Evolutionary conservation across 2,113 vertebrate species (phyloP).

Genomic region (Reinhardtius hippoglossoides): DNA sequence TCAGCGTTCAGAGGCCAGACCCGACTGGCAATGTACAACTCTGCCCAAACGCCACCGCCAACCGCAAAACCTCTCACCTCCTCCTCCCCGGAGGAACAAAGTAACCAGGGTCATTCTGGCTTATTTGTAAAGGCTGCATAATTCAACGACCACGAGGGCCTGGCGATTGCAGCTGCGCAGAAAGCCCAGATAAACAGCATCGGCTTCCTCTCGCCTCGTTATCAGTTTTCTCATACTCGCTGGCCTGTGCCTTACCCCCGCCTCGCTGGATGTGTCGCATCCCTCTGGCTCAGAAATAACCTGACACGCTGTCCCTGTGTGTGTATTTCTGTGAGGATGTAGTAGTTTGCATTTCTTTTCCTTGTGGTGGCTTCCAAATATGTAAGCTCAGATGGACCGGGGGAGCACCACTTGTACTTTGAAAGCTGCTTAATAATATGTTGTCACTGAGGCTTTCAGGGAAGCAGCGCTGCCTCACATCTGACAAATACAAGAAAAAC

Average conservation of each 20-base stretch:
- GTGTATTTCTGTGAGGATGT: conserved; percentile 21
- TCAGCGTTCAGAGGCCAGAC: conserved; percentile 61
- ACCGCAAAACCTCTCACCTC: conserved; percentile 36
- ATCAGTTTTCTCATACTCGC: conserved; percentile 76
- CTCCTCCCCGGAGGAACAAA: conserved; percentile 41
- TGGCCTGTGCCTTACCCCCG: conserved; percentile 44
- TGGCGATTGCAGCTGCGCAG: conserved; percentile 58
- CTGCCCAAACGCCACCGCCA: conserved; percentile 23
- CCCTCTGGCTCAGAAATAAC: conserved; percentile 71
- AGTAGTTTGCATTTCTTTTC: background rate
- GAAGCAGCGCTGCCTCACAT: conserved; percentile 24
- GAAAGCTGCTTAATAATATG: conserved; percentile 28
- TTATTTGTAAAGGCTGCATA: conserved; percentile 65
- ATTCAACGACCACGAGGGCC: conserved; percentile 48
- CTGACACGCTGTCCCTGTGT: conserved; percentile 58
- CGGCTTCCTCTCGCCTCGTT: conserved; percentile 78
- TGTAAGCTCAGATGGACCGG: conserved; percentile 25
- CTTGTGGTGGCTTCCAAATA: conserved; percentile 1
- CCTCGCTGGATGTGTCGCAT: conserved; percentile 68
- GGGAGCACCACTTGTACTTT: conserved; percentile 18
- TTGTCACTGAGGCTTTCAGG: conserved; percentile 24
- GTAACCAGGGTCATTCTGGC: conserved; percentile 44
- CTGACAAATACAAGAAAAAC: conserved; percentile 25
- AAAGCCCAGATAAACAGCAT: conserved; percentile 79
- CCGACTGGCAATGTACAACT: conserved; percentile 56